Evolutionary conservation across 1,140 invertebrate genomes (phyloP).

Genomic region (Euura lappo): DNA sequence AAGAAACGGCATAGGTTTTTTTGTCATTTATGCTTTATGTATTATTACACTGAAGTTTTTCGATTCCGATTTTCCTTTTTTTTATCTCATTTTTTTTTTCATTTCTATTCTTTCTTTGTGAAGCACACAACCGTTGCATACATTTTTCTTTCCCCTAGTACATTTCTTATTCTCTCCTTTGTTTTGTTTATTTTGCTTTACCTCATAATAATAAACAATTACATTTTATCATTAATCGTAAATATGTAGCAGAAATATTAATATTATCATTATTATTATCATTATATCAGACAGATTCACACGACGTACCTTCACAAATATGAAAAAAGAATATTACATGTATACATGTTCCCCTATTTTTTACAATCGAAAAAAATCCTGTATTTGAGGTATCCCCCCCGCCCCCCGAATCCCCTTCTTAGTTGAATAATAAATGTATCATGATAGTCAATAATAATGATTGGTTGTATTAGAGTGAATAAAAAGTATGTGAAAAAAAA

Average conservation of each 20-base stretch:
- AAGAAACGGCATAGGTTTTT: conserved; percentile 46
- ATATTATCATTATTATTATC: conserved; percentile 55
- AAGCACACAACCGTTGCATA: conserved; percentile 43
- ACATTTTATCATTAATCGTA: conserved; percentile 35
- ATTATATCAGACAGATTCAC: conserved; percentile 54
- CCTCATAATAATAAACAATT: conserved; percentile 42
- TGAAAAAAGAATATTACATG: conserved; percentile 44
- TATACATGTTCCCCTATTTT: conserved; percentile 27
- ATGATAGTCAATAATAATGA: conserved; percentile 36
- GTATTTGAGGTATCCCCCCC: conserved; percentile 9
- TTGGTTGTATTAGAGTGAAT: conserved; percentile 49
- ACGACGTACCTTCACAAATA: conserved; percentile 46
- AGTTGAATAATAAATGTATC: conserved; percentile 36
- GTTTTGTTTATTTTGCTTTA: not conserved
- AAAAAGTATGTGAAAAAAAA: conserved; percentile 58
- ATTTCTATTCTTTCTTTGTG: conserved; percentile 36
- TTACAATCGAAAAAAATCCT: conserved; percentile 17
- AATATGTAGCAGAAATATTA: conserved; percentile 32
- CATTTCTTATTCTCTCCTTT: no score
- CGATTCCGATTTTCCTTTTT: not conserved
- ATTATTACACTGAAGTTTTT: not conserved
- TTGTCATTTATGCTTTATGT: conserved; percentile 48
- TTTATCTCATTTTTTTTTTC: conserved; percentile 12
- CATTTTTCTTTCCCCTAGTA: conserved; percentile 37
- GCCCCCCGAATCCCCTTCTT: conserved; percentile 16